Percentiles rank a stretch among this genome's conserved stretches.
phyloP scores from a whole-genome alignment of 2,888 invertebrate genomes.

The Ormyrus thymus region DNA sequence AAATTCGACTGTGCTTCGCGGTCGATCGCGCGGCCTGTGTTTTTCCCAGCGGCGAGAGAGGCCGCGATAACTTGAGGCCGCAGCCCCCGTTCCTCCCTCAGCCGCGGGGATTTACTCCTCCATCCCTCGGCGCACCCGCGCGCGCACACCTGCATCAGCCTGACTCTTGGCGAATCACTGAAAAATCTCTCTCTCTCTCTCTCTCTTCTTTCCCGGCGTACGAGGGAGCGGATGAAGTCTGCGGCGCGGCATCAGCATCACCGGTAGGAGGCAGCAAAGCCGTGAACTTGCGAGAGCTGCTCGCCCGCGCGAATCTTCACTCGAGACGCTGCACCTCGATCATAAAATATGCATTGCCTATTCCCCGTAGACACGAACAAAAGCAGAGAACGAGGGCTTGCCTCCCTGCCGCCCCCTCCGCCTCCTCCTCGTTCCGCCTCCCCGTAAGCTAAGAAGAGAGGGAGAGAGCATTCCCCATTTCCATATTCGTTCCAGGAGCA shows the following conservation, averaged over 20 bases:
- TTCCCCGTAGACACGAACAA: slow-evolving; percentile 64
- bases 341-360: slow-evolving; percentile 71
- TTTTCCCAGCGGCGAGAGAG: slow-evolving; percentile 48
- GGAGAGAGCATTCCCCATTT: slow-evolving; percentile 63
- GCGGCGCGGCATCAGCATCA: slow-evolving; percentile 1
- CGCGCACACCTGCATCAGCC: slow-evolving; percentile 42
- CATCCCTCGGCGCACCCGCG: slow-evolving; percentile 29
- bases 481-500: slow-evolving; percentile 63
- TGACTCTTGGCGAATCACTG: slow-evolving; percentile 57
- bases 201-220: background rate
- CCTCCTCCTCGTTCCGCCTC: background rate
- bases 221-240: slow-evolving; percentile 41
- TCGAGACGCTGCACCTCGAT: slow-evolving; percentile 59
- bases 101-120: slow-evolving; percentile 49
- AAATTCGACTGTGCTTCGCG: slow-evolving; percentile 40
- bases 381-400: slow-evolving; percentile 60
- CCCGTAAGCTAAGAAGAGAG: background rate
- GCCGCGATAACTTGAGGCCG: slow-evolving; percentile 52
- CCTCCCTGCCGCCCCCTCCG: background rate
- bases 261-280: slow-evolving; percentile 17
- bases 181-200: slow-evolving; percentile 37
- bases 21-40: slow-evolving; percentile 26
- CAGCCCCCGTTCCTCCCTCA: background rate
- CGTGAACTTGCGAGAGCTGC: slow-evolving; percentile 27
- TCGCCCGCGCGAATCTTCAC: too few species aligned